Evolutionary conservation across 2,113 vertebrate genomes (phyloP), one percentile per base, ranked within the genome.

Genomic region (Mirounga angustirostris): DNA sequence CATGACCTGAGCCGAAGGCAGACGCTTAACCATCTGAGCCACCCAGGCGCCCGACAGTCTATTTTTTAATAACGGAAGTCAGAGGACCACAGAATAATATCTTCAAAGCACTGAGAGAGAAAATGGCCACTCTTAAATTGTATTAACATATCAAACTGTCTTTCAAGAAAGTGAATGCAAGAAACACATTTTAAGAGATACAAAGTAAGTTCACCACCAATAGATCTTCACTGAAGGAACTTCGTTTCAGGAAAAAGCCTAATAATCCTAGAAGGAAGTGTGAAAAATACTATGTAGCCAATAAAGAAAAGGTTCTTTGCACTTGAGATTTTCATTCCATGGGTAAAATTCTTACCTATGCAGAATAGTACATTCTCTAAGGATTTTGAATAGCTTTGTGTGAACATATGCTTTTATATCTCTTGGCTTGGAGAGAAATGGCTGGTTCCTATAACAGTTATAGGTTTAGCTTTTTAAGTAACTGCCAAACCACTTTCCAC

Each of bases 131-230:
- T 93, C 59, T 89, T 78, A 40, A 93, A 88, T 50, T 94, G 19
- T 43, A 71, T 76, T 84, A 52, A 90, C 28, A 63, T 36, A 61
- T 85, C 16, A 93, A 96, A 93, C 33, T 40, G 59, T 90, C 59
- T 96, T 93, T 89, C 26, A 90, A 85, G 86, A 89, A 89, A 78
- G 16, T 69, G 26, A 82, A 81, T 73, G 12, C 24, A 81, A 89
- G 28, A 88, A 80, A 89, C 6, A 28, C 12, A 73, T 85, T 85
- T 79, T 79, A 69, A 85, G 40, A 91, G 71, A 71, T 50, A 83
- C 90, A 83, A 76, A 90, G 21, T 61, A 67, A 76, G 18, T 36
- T 13, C 69, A 74, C 11, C 21, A 78, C 80, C 54, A 79, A 43
- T 24, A 79, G 21, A n/a, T 46, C 19, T 52, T 78, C 58, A 94